A percentile compares a stretch with the other conserved stretches of the same genome.
These are phyloP conservation scores for Gymnoscopelus braueri DNA, from an alignment of 2,797 vertebrate species.

Conservation along the genomic window DNA sequence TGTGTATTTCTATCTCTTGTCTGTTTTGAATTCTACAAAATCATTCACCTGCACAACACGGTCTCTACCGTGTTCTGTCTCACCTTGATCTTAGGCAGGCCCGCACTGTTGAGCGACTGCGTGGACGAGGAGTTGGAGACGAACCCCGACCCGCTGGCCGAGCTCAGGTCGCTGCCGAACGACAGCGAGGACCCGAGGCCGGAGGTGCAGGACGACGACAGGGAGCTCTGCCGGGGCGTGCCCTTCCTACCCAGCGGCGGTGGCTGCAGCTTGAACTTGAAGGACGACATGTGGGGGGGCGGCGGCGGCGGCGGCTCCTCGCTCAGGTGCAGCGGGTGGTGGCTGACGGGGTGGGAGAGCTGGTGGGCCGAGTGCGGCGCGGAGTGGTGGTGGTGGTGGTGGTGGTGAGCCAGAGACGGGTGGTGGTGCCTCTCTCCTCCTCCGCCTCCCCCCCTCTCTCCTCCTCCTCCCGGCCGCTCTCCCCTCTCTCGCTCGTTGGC, in stretches of 20 bases:
- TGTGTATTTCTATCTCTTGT: too few relatives aligned
- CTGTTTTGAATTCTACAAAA: too few relatives aligned
- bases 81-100: constrained; percentile 87
- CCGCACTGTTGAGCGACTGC: constrained; percentile 82
- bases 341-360: constrained; percentile 70
- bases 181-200: constrained; percentile 78
- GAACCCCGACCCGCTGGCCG: constrained; percentile 74
- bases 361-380: constrained; percentile 70
- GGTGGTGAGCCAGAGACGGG: constrained; percentile 65
- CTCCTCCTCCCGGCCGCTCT: constrained; percentile 40
- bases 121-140: constrained; percentile 79
- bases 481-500: constrained; percentile 56
- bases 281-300: constrained; percentile 77
- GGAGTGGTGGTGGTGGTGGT: constrained; percentile 74
- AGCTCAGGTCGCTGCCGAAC: constrained; percentile 79
- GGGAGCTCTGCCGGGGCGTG: constrained; percentile 73
- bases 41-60: too few relatives aligned
- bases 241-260: constrained; percentile 86
- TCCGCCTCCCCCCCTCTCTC: constrained; percentile 48
- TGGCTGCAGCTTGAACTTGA: constrained; percentile 94
- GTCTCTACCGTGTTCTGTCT: constrained; percentile 56
- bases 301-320: constrained; percentile 85
- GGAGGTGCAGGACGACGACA: constrained; percentile 81
- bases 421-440: constrained; percentile 75
- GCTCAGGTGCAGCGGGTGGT: constrained; percentile 76